These are phyloP conservation scores for Nasonia oneida DNA, from an alignment of 2,888 invertebrate genomes.

Conservation along the genomic window DNA sequence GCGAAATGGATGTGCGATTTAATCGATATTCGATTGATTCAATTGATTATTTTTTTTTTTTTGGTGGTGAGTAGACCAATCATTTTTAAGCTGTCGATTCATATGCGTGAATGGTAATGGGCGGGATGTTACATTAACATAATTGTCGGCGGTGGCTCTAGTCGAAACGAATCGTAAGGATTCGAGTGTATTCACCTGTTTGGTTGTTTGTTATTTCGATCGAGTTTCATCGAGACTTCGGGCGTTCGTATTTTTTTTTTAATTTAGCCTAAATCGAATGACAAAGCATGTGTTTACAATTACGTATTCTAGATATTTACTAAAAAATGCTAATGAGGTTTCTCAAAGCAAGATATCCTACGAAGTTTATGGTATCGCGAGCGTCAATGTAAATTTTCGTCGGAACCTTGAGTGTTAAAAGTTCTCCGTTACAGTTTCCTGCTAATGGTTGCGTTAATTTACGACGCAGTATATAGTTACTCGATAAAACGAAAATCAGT, in stretches of 20 bases:
- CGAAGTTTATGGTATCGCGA: not conserved
- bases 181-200: not conserved
- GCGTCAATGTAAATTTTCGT: not conserved
- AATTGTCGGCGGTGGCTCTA: not conserved
- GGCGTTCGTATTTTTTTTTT: no score
- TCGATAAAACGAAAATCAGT: no score
- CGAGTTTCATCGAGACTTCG: no score
- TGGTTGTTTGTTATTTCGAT: not conserved
- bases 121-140: not conserved
- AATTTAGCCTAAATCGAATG: no score
- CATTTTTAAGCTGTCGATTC: not conserved
- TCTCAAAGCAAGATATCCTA: not conserved
- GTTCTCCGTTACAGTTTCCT: not conserved
- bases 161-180: not conserved
- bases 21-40: not conserved
- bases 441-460: not conserved
- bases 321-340: not conserved
- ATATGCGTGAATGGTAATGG: not conserved
- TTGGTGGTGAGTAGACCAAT: not conserved
- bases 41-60: not conserved
- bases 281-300: not conserved
- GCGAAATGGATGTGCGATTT: not conserved
- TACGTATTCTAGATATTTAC: not conserved
- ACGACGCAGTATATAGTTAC: no score
- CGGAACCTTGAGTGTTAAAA: not conserved